Base-by-base conservation (phyloP, 2,888 invertebrate genomes). In the Monoplex corrugatus region DNA sequence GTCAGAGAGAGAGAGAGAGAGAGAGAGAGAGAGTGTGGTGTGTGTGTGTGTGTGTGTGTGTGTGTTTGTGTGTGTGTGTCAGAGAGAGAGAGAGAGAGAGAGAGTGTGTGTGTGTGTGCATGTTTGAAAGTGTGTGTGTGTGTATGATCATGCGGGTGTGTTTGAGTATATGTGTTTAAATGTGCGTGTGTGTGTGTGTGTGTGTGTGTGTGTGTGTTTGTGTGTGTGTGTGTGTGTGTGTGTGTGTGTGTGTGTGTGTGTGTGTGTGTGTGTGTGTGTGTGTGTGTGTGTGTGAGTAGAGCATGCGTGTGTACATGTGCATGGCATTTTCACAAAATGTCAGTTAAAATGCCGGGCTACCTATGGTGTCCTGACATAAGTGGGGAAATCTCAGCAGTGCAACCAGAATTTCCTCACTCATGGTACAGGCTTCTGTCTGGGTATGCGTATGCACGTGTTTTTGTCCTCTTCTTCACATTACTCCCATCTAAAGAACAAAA, bases 41-140 rank as follows among this genome's bases (percentile, higher is more conserved):
- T 75, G 35, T 16, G 38, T 75, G 35, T 75, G 75, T 68, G 63
- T 68, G 63, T 68, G 63, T 68, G 63, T 68, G 63, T 68, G 63
- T 68, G 63, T 68, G 63, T 68, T 23, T 68, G 63, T 68, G 63
- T 68, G 63, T 68, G 63, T 68, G 63, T 68, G 63, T 68, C 28
- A 28, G 63, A 2, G 63, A 28, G 63, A 2, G 28, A 28, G 63
- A 2, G 63, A 28, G 63, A 2, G 63, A 28, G 63, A 0, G 63
- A 28, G 63, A 0, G 63, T 63, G 10, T 8, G 63, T 63, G 63
- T 63, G 63, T 5, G 63, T 23, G 63, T 63, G 63, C 0, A n/a
- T 23, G 63, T 1, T 23, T 23, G 63, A 0, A n/a, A 13, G 63
- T 0, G 8, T 23, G 63, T 0, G 63, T 23, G 63, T 63, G 63